Base-by-base conservation (phyloP, 2,888 invertebrate genomes). In the Eudasyphora cyanicolor region DNA sequence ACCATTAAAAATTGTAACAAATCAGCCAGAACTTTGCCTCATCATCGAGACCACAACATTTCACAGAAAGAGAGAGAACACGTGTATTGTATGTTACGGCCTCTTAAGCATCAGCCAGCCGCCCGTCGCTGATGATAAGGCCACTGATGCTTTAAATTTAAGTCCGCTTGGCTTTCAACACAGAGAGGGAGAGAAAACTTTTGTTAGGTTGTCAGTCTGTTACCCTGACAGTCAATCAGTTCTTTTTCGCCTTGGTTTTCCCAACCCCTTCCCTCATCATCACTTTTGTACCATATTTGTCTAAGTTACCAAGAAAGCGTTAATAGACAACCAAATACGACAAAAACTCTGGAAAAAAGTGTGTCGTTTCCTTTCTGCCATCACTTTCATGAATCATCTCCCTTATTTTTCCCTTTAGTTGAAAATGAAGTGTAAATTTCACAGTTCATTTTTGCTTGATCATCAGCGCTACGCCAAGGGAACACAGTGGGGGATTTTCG, bases 41-140 rank as follows among this genome's bases (percentile, higher is more conserved):
- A 42, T 32, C 51, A 71, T 51, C 54, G 10, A 45, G 29, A 21
- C 38, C 24, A 27, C 67, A 51, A 42, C 29, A 49, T 14, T 17
- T 29, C 42, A n/a, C n/a, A n/a, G n/a, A n/a, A n/a, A n/a, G 49
- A 38, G 57, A 74, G 76, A 54, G 17, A 76, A 74, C 83, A 83
- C 83, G 83, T 83, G 80, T 70, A 74, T 7, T 32, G 76, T 54
- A 51, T 69, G 83, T 83, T 80, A 77, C 70, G 82, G 76, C 69
- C 80, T 76, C 79, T 83, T 83, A 83, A 74, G 76, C 76, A 79
- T 76, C 69, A 32, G 77, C 73, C 19, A 21, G 35, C 21, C 19
- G 24, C 49, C n/a, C 32, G 17, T 60, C 60, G 32, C 27, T 19
- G n/a, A n/a, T n/a, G n/a, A n/a, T n/a, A n/a, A n/a, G n/a, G n/a